A percentile compares a stretch with the other conserved stretches of the same genome.
Conservation (phyloP, 2,888 invertebrate species). For the Eupithecia exiguata region DNA sequence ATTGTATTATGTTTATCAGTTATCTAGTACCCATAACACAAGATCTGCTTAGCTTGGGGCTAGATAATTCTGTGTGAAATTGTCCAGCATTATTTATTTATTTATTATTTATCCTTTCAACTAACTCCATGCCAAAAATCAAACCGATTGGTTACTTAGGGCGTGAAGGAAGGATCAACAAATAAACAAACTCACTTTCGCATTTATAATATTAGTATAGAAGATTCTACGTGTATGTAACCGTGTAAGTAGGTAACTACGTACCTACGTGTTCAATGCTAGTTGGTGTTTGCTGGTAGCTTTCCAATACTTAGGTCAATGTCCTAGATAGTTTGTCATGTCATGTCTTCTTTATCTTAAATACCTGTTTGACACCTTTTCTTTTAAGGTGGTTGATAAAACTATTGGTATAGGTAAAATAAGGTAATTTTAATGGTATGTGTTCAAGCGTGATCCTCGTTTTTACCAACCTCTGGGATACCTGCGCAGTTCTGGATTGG, state of each 20-base stretch:
- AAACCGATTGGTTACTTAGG: no score
- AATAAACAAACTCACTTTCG: no score
- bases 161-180: no score
- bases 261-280: neutral
- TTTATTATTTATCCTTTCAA: no score
- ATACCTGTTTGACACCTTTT: slow-evolving; percentile 15
- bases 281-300: slow-evolving; percentile 8
- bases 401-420: neutral
- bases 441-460: neutral
- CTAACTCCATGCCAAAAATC: no score
- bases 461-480: neutral
- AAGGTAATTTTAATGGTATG: neutral
- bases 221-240: neutral
- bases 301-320: slow-evolving; percentile 24
- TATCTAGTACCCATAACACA: no score
- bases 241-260: neutral
- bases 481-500: no score
- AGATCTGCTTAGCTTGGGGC: no score
- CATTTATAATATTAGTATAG: no score
- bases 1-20: no score
- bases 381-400: slow-evolving; percentile 8
- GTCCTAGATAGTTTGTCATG: slow-evolving; percentile 10
- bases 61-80: no score
- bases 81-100: no score
- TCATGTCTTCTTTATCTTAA: slow-evolving; percentile 8